A percentile compares a stretch with the other conserved stretches of the same genome.
Conservation (phyloP, 2,888 invertebrate genomes). For the Punctoribates punctum region DNA sequence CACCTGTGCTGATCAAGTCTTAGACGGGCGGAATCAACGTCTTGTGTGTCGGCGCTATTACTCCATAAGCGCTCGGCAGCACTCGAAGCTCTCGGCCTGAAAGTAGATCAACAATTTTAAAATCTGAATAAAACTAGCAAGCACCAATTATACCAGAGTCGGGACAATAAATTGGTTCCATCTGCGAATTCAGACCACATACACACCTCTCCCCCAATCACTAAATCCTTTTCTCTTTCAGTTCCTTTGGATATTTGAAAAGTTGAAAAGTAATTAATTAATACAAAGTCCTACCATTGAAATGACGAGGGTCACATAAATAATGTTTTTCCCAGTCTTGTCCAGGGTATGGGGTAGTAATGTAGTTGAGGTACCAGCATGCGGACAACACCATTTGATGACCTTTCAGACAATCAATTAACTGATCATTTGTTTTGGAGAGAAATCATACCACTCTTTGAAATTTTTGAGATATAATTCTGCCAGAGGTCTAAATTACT, state of each 20-base stretch:
- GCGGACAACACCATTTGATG: conserved; percentile 69
- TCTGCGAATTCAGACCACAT: conserved; percentile 88
- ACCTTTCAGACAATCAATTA: conserved; percentile 53
- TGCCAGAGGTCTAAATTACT: conserved; percentile 34
- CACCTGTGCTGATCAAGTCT: conserved; percentile 60
- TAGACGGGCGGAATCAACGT: conserved; percentile 56
- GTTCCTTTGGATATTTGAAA: conserved; percentile 41
- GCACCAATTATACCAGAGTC: conserved; percentile 62
- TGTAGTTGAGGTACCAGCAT: conserved; percentile 82
- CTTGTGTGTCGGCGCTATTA: conserved; percentile 50
- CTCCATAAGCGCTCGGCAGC: conserved; percentile 83
- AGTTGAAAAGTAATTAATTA: not conserved
- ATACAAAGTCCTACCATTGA: conserved; percentile 42
- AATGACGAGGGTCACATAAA: conserved; percentile 49
- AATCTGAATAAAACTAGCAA: not conserved
- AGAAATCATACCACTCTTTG: conserved; percentile 11
- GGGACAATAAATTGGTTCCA: conserved; percentile 59
- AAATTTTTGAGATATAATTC: conserved; percentile 32
- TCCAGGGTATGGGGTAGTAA: conserved; percentile 59
- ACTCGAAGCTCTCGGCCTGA: conserved; percentile 70
- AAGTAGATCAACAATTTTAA: not conserved
- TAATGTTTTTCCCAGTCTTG: conserved; percentile 68
- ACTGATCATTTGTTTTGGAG: not conserved
- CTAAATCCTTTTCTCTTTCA: conserved; percentile 49
- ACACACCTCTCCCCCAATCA: conserved; percentile 80